Base-by-base conservation (phyloP, 2,113 vertebrate species). In the Ptilonorhynchus violaceus region DNA sequence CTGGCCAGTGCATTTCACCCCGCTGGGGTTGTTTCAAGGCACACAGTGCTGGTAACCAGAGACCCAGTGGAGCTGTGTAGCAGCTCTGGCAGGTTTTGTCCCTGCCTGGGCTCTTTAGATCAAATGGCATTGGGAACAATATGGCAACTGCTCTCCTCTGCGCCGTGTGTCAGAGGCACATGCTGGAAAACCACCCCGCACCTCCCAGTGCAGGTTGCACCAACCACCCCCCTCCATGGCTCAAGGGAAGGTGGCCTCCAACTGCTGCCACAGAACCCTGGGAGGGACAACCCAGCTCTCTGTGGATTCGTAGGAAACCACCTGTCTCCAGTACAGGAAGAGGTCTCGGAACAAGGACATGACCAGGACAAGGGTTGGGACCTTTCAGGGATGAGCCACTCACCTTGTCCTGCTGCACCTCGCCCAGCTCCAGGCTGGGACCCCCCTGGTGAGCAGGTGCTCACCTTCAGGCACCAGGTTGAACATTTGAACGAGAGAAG, bases 11-110 rank as follows among this genome's bases (percentile, higher is more conserved):
- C 21, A 31, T 77, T 63, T 74, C 52, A 41, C 23, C 15, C n/a
- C 1, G 0, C 58, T 30, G 52, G 49, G 33, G 49, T 55, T 18
- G 0, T 73, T 59, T 47, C 62, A 70, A 81, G 69, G 47, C 28
- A 22, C 12, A 20, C 1, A 5, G n/a, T 49, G 52, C 31, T 47
- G 35, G 85, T 53, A 85, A 76, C 50, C 42, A 55, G 66, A 85
- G 35, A 27, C 18, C 18, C 2, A 2, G 20, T 3, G 25, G 64
- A 16, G 60, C 1, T 7, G 37, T 7, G 1, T 1, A 0, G 39
- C 8, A 16, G 59, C 64, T 77, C 79, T 88, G 30, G 27, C 47
- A 75, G 77, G n/a, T 15, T 93, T 81, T 93, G 68, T 83, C 28
- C 13, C 28, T 58, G n/a, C 55, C 21, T 52, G 14, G 24, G 50